phyloP scores from a whole-genome alignment of 2,888 invertebrate genomes.

The Torymus aiolomorphi region DNA sequence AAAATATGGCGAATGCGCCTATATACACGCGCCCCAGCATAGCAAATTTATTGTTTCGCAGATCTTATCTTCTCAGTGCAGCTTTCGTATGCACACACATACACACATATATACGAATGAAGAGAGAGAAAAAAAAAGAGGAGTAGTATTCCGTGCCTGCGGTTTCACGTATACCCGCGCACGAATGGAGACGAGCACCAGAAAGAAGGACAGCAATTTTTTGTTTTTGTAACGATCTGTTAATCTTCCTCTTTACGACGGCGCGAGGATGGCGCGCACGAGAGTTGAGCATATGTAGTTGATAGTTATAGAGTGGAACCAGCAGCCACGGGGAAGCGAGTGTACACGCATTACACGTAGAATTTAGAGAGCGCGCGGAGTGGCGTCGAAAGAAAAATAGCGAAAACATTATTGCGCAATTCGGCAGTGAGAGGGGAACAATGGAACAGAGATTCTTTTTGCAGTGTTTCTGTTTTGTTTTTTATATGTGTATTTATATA shows the following conservation, averaged over 20 bases:
- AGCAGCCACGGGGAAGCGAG: too few species aligned
- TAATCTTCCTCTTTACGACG: conserved; percentile 30
- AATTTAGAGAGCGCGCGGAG: conserved; percentile 28
- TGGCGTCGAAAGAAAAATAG: conserved; percentile 5
- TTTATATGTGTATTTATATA: too few species aligned
- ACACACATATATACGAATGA: too few species aligned
- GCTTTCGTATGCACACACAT: conserved; percentile 6
- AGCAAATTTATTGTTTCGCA: conserved; percentile 28
- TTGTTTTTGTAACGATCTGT: conserved; percentile 22
- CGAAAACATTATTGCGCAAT: conserved; percentile 9
- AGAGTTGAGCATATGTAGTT: background rate
- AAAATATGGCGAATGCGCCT: conserved; percentile 8
- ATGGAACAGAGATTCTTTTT: background rate
- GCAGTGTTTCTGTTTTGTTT: too few species aligned
- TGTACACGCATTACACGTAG: background rate
- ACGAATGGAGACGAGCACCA: conserved; percentile 9
- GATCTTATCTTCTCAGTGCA: conserved; percentile 47
- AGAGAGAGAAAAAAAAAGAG: conserved; percentile 21
- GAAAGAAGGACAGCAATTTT: conserved; percentile 5
- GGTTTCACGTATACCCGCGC: background rate
- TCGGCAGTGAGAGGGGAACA: background rate
- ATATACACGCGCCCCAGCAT: conserved; percentile 3
- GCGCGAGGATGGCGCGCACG: conserved; percentile 22
- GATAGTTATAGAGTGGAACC: too few species aligned
- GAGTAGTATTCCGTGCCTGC: conserved; percentile 5